Percentiles rank a stretch among this genome's conserved stretches.
Evolutionary conservation across 2,888 invertebrate species (phyloP).

Genomic region (Leptinotarsa peninsularis): DNA sequence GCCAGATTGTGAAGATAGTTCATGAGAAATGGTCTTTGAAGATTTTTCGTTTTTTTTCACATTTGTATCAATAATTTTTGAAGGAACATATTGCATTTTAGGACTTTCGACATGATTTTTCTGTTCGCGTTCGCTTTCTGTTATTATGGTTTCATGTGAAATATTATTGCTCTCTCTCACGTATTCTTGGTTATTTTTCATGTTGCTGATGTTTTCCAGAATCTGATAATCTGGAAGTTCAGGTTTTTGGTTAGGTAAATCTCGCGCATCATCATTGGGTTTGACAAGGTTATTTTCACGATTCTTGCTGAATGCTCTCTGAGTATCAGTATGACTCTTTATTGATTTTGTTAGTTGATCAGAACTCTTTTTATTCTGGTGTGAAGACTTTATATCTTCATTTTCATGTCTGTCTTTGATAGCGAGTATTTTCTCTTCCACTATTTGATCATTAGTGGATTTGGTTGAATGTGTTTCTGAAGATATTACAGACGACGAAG

Average conservation of each 20-base stretch:
- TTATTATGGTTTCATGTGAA: background rate
- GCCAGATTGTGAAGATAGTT: background rate
- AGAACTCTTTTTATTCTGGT: background rate
- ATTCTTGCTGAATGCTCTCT: slow-evolving; percentile 3
- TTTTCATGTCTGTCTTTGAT: background rate
- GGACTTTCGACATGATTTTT: background rate
- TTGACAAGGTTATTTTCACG: slow-evolving; percentile 25
- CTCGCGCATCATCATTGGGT: slow-evolving; percentile 4
- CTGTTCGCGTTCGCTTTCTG: too few species aligned
- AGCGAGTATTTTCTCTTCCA: slow-evolving; percentile 8
- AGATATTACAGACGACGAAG: slow-evolving; percentile 30
- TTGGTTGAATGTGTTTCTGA: background rate
- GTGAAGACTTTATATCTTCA: background rate
- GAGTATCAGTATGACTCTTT: background rate
- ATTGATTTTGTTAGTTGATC: background rate
- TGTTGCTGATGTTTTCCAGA: background rate
- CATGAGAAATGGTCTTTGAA: background rate
- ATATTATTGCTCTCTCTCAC: background rate
- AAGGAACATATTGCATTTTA: background rate
- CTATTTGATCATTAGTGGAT: slow-evolving; percentile 1
- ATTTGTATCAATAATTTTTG: background rate
- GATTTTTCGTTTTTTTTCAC: background rate
- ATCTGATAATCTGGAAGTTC: background rate
- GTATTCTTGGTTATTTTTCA: background rate
- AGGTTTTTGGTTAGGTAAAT: background rate